Evolutionary conservation across 2,797 vertebrate species (phyloP).

Genomic region (Myotis myotis): DNA sequence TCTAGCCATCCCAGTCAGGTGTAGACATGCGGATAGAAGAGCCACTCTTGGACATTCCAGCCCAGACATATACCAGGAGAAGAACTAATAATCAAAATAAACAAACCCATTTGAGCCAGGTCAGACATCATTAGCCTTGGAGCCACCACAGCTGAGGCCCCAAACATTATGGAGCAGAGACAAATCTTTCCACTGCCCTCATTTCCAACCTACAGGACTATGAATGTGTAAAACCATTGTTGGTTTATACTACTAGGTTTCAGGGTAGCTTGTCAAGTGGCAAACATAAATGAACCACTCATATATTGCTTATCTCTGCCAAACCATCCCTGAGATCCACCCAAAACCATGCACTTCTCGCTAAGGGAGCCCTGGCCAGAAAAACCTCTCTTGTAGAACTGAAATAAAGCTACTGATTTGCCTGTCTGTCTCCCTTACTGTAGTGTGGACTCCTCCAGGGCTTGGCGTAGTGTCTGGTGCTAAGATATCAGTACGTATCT

Average conservation of each 20-base stretch:
- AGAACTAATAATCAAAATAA: neutral
- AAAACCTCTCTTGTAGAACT: neutral
- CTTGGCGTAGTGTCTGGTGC: neutral
- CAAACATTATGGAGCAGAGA: neutral
- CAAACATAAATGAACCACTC: neutral
- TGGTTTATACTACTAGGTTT: neutral
- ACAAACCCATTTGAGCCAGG: neutral
- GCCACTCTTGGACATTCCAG: neutral
- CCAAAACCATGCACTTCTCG: neutral
- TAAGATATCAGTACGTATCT: neutral
- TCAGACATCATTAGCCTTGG: neutral
- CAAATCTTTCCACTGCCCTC: neutral
- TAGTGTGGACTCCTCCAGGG: neutral
- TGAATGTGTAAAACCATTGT: neutral
- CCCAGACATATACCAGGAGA: neutral
- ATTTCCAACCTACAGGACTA: neutral
- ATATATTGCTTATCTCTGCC: neutral
- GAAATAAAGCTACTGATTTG: constrained; percentile 20
- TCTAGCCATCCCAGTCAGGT: neutral
- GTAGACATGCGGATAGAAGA: neutral
- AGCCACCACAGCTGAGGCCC: neutral
- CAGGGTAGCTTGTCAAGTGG: neutral
- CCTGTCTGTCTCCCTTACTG: neutral
- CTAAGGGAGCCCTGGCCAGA: neutral
- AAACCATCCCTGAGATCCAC: neutral